phyloP scores from a whole-genome alignment of 2,888 invertebrate genomes.

The Chaetogeoica ovagalla region DNA sequence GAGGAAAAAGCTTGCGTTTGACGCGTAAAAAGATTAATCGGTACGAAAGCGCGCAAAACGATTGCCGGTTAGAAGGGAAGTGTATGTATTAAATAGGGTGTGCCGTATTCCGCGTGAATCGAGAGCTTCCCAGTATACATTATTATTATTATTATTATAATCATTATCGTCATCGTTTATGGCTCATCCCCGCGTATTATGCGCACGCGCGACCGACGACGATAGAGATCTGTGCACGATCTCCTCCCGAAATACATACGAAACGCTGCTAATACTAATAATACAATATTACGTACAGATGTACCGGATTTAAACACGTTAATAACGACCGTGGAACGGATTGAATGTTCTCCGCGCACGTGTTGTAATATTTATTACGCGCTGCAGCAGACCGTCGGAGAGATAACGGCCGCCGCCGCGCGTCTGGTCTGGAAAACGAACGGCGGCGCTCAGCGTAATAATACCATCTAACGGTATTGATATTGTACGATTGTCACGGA shows the following conservation, averaged over 20 bases:
- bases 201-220: neutral
- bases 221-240: neutral
- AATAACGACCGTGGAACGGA: neutral
- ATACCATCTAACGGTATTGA: no score
- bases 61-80: conserved; percentile 10
- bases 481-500: no score
- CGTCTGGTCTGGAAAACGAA: no score
- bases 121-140: no score
- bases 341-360: no score
- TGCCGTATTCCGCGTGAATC: neutral
- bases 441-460: no score
- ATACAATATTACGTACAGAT: neutral
- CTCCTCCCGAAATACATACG: no score
- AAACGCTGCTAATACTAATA: no score
- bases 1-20: conserved; percentile 28
- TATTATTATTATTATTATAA: neutral
- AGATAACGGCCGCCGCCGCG: no score
- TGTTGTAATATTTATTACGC: no score
- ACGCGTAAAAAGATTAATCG: conserved; percentile 48
- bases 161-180: neutral
- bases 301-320: neutral
- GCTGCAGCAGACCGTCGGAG: no score
- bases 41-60: neutral
- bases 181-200: neutral
- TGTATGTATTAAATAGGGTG: neutral